Conservation (phyloP, 2,888 invertebrate genomes). For the Trimorus sp. region DNA sequence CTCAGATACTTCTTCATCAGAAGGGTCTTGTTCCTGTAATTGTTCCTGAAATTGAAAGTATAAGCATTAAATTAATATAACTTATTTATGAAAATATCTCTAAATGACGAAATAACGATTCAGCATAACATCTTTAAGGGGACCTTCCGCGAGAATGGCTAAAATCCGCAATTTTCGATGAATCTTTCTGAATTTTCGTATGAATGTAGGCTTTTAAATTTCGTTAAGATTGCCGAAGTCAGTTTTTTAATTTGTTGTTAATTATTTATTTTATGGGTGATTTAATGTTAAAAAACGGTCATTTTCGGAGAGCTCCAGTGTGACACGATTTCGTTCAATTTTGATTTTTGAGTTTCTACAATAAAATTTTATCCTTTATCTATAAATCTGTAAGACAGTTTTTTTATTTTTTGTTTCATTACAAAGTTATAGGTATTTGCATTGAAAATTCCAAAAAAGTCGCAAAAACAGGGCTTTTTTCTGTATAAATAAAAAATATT, state of each 20-base stretch:
- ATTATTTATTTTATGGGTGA: slow-evolving; percentile 1
- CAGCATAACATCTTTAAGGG: too few species aligned
- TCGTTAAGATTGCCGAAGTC: neutral
- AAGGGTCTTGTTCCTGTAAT: too few species aligned
- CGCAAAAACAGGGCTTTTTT: slow-evolving; percentile 1
- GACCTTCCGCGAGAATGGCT: slow-evolving; percentile 1
- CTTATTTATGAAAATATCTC: too few species aligned
- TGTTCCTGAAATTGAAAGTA: too few species aligned
- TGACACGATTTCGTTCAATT: neutral
- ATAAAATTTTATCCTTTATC: neutral
- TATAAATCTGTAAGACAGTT: neutral
- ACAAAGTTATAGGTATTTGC: neutral
- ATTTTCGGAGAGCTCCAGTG: neutral
- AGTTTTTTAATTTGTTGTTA: neutral
- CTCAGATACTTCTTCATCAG: too few species aligned
- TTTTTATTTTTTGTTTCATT: neutral
- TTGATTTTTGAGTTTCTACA: slow-evolving; percentile 1
- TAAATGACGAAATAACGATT: too few species aligned
- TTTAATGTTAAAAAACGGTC: neutral
- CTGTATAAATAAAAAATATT: too few species aligned
- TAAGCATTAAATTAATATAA: too few species aligned
- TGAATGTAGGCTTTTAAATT: too few species aligned
- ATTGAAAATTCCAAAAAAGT: neutral
- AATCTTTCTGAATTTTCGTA: neutral
- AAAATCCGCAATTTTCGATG: neutral